Evolutionary conservation across 1,140 invertebrate species (phyloP).

Genomic region (Aphelenchoides avenae): DNA sequence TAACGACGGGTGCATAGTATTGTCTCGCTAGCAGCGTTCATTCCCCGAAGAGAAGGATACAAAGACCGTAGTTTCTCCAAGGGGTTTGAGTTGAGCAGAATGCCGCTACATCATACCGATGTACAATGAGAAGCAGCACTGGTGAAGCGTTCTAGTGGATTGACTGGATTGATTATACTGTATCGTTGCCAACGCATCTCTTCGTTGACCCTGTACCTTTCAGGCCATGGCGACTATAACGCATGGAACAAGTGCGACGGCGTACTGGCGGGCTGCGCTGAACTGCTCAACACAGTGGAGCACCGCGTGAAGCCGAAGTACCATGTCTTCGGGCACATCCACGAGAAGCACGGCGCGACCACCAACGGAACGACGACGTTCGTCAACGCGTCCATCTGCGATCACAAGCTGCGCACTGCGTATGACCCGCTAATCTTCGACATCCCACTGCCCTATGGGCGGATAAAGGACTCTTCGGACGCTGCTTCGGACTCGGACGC

Average conservation of each 20-base stretch:
- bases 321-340: conserved; percentile 48
- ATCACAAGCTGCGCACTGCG: conserved; percentile 36
- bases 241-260: conserved; percentile 61
- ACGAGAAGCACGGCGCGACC: conserved; percentile 40
- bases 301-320: conserved; percentile 67
- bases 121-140: no score
- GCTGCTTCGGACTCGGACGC: no score
- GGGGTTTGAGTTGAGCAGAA: no score
- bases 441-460: conserved; percentile 38
- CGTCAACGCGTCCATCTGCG: conserved; percentile 41
- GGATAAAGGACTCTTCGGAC: conserved; percentile 36
- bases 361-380: conserved; percentile 44
- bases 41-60: no score
- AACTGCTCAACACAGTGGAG: conserved; percentile 76
- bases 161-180: conserved; percentile 2
- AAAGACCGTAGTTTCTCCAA: no score
- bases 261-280: conserved; percentile 71
- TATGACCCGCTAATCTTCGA: conserved; percentile 46
- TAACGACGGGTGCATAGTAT: no score
- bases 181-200: neutral
- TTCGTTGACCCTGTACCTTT: conserved; percentile 4
- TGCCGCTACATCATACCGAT: no score
- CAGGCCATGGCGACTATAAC: conserved; percentile 54
- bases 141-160: no score
- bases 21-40: no score